Conservation (phyloP, 2,797 vertebrate genomes). For the Ptychobarbus kaznakovi region DNA sequence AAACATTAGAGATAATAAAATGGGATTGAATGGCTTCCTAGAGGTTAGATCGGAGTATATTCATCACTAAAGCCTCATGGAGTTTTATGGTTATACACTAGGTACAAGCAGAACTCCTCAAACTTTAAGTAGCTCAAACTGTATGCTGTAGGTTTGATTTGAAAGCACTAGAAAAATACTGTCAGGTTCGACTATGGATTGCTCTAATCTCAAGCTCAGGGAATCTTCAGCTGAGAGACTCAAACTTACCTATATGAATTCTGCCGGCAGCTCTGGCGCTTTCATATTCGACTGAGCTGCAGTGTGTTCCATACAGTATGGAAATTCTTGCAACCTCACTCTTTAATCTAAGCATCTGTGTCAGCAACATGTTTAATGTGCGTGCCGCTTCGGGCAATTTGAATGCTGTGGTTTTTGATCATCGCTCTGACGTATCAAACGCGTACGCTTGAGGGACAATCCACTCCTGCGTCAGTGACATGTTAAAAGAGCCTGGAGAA, state of each 20-base stretch:
- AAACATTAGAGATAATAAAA: slow-evolving; percentile 18
- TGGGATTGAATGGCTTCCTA: slow-evolving; percentile 4
- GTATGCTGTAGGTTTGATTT: slow-evolving; percentile 20
- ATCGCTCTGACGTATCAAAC: slow-evolving; percentile 10
- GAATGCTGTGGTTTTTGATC: slow-evolving; percentile 32
- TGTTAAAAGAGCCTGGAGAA: slow-evolving; percentile 26
- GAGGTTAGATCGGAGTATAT: slow-evolving; percentile 10
- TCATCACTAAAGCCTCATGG: not conserved
- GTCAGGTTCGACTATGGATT: slow-evolving; percentile 31
- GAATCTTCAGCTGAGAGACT: slow-evolving; percentile 30
- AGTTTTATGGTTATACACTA: not conserved
- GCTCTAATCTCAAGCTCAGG: slow-evolving; percentile 25
- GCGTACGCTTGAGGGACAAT: not conserved
- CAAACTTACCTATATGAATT: slow-evolving; percentile 8
- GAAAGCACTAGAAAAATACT: slow-evolving; percentile 30
- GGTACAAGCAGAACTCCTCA: not conserved
- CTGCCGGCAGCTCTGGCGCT: slow-evolving; percentile 1
- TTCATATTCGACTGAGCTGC: slow-evolving; percentile 30
- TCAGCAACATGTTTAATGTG: slow-evolving; percentile 43
- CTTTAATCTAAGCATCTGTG: slow-evolving; percentile 38
- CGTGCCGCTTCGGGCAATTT: not conserved
- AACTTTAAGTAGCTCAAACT: slow-evolving; percentile 21
- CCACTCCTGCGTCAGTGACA: slow-evolving; percentile 8
- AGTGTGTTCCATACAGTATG: slow-evolving; percentile 15
- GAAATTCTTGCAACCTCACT: slow-evolving; percentile 15